Evolutionary conservation across 2,797 vertebrate genomes (phyloP).

Genomic region (Muscicapa striata): DNA sequence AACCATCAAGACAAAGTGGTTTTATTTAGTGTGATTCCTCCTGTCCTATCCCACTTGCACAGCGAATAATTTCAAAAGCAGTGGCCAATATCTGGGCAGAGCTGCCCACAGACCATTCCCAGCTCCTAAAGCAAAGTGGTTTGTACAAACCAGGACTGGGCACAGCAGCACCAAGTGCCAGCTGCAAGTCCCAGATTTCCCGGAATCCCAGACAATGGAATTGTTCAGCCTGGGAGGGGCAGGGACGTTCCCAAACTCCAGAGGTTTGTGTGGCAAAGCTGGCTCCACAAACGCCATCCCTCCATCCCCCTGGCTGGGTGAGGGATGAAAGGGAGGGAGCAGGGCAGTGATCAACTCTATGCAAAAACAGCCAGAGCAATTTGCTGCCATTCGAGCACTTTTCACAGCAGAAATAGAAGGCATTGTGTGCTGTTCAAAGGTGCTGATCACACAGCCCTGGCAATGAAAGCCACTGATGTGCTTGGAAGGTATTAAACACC

Average conservation of each 20-base stretch:
- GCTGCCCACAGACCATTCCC: neutral
- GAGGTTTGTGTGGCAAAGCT: conserved; percentile 6
- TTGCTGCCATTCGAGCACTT: neutral
- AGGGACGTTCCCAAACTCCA: neutral
- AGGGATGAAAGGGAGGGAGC: neutral
- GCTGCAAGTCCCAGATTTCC: neutral
- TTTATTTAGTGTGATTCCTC: neutral
- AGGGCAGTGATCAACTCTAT: neutral
- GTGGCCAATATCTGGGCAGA: neutral
- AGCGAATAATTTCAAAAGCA: neutral
- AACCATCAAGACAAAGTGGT: neutral
- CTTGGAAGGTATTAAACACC: neutral
- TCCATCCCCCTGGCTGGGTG: neutral
- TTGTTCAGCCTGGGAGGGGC: neutral
- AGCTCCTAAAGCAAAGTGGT: neutral
- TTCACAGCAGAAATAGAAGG: conserved; percentile 11
- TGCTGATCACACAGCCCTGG: conserved; percentile 24
- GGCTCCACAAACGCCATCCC: neutral
- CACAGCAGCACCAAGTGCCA: neutral
- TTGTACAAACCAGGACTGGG: neutral
- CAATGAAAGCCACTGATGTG: neutral
- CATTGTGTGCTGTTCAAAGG: conserved; percentile 30
- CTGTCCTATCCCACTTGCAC: neutral
- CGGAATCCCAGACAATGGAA: neutral
- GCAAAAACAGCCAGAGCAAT: conserved; percentile 40